These are phyloP conservation scores for Carettochelys insculpta DNA, from an alignment of 2,113 vertebrate species.

Conservation along the genomic window DNA sequence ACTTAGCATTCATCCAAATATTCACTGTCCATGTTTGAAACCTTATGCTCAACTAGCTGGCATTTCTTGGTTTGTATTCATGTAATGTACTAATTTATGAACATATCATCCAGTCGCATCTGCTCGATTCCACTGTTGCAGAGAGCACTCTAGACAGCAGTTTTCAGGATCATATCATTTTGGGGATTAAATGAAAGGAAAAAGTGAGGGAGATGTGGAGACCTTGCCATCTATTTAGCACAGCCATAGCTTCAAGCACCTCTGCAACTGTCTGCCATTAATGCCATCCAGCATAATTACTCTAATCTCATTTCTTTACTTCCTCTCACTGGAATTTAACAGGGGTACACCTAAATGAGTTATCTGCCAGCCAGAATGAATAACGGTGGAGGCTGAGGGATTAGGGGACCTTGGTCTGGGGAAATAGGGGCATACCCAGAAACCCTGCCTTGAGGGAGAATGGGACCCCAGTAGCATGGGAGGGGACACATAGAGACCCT, in stretches of 20 bases:
- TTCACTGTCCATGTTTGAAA: too few relatives aligned
- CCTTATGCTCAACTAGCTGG: too few relatives aligned
- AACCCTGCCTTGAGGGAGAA: too few relatives aligned
- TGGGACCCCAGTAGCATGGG: neutral
- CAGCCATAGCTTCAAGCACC: neutral
- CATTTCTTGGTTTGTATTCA: too few relatives aligned
- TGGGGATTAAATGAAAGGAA: neutral
- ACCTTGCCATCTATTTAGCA: neutral
- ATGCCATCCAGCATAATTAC: neutral
- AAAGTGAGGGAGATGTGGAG: neutral
- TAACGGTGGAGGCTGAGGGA: neutral
- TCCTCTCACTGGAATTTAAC: neutral
- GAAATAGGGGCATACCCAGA: too few relatives aligned
- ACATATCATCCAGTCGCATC: too few relatives aligned
- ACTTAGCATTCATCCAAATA: too few relatives aligned
- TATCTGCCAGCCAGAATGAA: neutral
- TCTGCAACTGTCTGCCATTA: neutral
- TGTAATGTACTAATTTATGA: too few relatives aligned
- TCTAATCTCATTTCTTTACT: neutral
- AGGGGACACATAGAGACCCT: neutral
- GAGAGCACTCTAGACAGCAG: too few relatives aligned
- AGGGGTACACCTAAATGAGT: neutral
- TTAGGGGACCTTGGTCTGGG: too few relatives aligned
- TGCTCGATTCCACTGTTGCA: too few relatives aligned
- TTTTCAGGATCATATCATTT: neutral